Conservation (phyloP, 2,888 invertebrate species). For the Drosophila mercatorum region DNA sequence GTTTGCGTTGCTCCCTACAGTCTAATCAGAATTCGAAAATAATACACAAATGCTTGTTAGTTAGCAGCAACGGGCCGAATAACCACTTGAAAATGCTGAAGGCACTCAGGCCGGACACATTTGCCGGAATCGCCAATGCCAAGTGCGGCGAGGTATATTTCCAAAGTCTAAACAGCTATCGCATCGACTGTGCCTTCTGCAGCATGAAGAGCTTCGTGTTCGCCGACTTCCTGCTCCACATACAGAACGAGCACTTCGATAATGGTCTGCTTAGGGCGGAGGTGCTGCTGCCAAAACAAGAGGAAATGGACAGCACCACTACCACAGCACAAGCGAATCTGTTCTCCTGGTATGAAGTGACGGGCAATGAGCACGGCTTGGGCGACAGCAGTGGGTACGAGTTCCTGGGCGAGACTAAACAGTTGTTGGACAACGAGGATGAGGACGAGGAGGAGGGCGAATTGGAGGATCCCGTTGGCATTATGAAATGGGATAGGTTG, state of each 20-base stretch:
- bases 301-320: conserved; percentile 24
- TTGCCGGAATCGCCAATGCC: conserved; percentile 64
- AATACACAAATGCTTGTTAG: conserved; percentile 40
- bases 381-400: conserved; percentile 26
- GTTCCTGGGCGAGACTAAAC: conserved; percentile 19
- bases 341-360: conserved; percentile 61
- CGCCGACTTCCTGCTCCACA: conserved; percentile 72
- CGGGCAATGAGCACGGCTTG: conserved; percentile 13
- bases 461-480: conserved; percentile 35
- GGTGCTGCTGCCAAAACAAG: conserved; percentile 45
- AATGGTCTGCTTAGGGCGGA: conserved; percentile 65
- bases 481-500: conserved; percentile 62
- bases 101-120: conserved; percentile 60
- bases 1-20: conserved; percentile 46
- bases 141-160: conserved; percentile 81
- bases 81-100: conserved; percentile 56
- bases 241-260: conserved; percentile 77
- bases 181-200: conserved; percentile 75
- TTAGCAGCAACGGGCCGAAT: conserved; percentile 17
- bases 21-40: conserved; percentile 9
- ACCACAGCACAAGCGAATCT: conserved; percentile 40
- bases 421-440: conserved; percentile 4
- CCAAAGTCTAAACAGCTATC: conserved; percentile 70
- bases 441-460: background rate
- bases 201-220: conserved; percentile 77